phyloP scores from a whole-genome alignment of 2,888 invertebrate species.

The Kuschelorhynchus macadamiae region DNA sequence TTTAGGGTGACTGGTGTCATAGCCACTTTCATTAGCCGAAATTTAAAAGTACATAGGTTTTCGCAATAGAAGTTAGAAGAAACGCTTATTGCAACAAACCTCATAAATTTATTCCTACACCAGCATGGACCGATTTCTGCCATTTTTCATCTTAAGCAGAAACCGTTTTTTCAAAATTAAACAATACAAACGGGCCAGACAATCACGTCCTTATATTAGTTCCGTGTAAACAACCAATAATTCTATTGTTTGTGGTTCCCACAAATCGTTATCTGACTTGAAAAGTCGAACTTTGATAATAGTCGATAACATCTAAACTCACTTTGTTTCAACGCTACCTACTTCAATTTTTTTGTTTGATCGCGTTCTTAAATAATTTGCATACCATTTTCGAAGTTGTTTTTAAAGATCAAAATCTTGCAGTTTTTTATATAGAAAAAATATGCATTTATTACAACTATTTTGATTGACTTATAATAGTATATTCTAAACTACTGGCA shows the following conservation, averaged over 20 bases:
- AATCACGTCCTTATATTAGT: slow-evolving; percentile 37
- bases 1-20: too few species aligned
- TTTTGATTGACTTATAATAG: too few species aligned
- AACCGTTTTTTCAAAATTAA: slow-evolving; percentile 13
- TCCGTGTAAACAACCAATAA: slow-evolving; percentile 45
- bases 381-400: too few species aligned
- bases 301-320: slow-evolving; percentile 31
- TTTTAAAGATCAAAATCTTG: too few species aligned
- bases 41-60: too few species aligned
- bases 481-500: too few species aligned
- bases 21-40: too few species aligned
- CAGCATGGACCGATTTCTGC: not conserved
- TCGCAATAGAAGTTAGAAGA: not conserved
- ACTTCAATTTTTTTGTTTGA: not conserved
- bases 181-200: slow-evolving; percentile 29
- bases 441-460: too few species aligned
- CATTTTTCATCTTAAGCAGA: not conserved
- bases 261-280: slow-evolving; percentile 39
- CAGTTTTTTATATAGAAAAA: too few species aligned
- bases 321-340: not conserved
- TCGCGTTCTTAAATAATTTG: too few species aligned
- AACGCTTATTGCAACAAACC: too few species aligned
- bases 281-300: slow-evolving; percentile 16
- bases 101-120: too few species aligned
- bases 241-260: slow-evolving; percentile 44